These are phyloP conservation scores for Ibycter americanus DNA, from an alignment of 2,797 vertebrate species.

Conservation along the genomic window DNA sequence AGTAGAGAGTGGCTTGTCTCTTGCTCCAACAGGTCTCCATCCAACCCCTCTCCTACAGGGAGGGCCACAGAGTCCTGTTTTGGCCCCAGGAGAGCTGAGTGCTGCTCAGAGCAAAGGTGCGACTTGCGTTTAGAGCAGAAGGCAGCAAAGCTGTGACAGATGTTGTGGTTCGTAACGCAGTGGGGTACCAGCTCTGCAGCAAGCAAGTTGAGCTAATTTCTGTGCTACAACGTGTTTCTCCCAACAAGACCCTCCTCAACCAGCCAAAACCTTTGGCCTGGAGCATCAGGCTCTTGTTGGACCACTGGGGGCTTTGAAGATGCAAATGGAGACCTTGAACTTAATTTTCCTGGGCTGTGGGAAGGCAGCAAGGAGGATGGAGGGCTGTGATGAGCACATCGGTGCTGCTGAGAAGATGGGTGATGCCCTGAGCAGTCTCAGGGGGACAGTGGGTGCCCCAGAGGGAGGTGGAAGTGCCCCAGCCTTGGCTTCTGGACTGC, in stretches of 20 bases:
- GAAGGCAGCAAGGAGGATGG: neutral
- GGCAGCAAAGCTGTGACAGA: neutral
- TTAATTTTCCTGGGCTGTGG: neutral
- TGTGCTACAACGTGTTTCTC: fast-evolving
- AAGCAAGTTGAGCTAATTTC: neutral
- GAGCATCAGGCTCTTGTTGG: neutral
- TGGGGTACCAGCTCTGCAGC: neutral
- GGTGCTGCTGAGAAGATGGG: neutral
- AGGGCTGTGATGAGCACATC: neutral
- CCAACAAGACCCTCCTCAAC: fast-evolving
- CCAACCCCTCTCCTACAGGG: neutral
- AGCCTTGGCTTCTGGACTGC: neutral
- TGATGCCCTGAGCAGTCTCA: neutral
- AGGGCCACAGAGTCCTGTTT: neutral
- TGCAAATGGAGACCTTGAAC: neutral
- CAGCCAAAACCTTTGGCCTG: neutral
- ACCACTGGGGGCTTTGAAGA: neutral
- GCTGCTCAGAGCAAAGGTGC: neutral
- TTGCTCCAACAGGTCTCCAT: neutral
- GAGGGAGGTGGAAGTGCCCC: neutral
- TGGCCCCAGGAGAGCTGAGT: neutral
- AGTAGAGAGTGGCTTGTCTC: neutral
- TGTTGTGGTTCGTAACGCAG: fast-evolving
- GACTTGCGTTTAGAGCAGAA: neutral
- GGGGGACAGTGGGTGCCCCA: neutral